phyloP scores from a whole-genome alignment of 2,888 invertebrate species.

The Myopa tessellatipennis region DNA sequence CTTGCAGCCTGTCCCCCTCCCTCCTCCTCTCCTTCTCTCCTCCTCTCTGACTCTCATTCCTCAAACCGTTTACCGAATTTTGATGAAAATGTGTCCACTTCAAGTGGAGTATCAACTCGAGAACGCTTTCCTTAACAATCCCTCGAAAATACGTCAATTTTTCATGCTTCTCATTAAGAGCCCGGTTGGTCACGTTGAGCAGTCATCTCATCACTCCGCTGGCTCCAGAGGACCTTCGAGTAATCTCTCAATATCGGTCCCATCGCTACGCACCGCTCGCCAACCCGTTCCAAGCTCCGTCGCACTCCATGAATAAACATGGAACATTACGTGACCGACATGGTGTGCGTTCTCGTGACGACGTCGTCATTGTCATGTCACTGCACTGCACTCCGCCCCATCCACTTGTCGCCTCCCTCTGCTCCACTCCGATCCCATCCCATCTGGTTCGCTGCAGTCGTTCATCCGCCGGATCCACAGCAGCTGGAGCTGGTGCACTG shows the following conservation, averaged over 20 bases:
- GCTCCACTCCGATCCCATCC: constrained; percentile 10
- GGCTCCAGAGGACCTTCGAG: not conserved
- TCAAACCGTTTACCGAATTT: too few relatives aligned
- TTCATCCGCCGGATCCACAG: constrained; percentile 35
- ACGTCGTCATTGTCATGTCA: constrained; percentile 36
- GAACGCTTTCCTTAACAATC: too few relatives aligned
- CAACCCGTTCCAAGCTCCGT: not conserved
- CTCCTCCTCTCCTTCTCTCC: too few relatives aligned
- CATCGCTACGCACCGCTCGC: constrained; percentile 19
- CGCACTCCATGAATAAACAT: constrained; percentile 36
- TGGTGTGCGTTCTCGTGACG: constrained; percentile 12
- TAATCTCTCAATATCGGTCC: constrained; percentile 22
- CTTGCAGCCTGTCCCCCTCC: too few relatives aligned
- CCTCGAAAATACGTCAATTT: too few relatives aligned
- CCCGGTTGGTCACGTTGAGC: not conserved
- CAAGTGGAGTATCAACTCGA: too few relatives aligned
- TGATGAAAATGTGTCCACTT: too few relatives aligned
- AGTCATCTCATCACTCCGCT: constrained; percentile 3
- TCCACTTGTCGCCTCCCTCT: constrained; percentile 1
- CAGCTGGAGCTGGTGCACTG: constrained; percentile 28
- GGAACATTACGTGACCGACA: constrained; percentile 33
- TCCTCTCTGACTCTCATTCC: too few relatives aligned
- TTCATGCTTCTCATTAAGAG: too few relatives aligned
- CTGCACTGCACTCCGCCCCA: not conserved
- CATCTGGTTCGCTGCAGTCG: not conserved